Conservation (phyloP, 2,888 invertebrate species). For the Nomada lathburiana region DNA sequence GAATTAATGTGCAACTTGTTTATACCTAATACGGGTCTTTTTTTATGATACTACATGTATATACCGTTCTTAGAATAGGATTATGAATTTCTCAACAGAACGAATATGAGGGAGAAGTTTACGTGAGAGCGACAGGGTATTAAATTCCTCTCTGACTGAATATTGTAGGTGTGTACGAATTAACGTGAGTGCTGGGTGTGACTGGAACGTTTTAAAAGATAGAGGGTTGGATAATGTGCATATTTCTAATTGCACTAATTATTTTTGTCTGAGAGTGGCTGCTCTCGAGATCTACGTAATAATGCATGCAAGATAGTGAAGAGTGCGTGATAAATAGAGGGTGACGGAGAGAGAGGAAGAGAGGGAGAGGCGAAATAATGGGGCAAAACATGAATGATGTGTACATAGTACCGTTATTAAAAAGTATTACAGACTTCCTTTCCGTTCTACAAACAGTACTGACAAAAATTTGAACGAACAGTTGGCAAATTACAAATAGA, state of each 20-base stretch:
- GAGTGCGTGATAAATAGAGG: not conserved
- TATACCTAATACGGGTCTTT: no score
- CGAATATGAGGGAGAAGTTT: not conserved
- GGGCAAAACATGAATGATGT: no score
- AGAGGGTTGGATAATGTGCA: conserved; percentile 3
- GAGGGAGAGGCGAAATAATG: no score
- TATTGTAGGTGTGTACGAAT: conserved; percentile 27
- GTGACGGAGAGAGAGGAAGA: not conserved
- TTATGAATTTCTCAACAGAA: not conserved
- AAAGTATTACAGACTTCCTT: no score
- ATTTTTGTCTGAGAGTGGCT: not conserved
- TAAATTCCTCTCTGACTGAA: conserved; percentile 11
- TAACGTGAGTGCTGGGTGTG: conserved; percentile 47
- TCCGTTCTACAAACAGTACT: no score
- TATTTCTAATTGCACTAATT: conserved; percentile 22
- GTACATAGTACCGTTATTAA: no score
- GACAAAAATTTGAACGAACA: no score
- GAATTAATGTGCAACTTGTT: no score
- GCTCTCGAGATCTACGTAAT: not conserved
- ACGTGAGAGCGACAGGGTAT: conserved; percentile 17
- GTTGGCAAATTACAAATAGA: no score
- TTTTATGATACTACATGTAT: no score
- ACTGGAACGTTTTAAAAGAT: conserved; percentile 16
- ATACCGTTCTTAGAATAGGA: no score
- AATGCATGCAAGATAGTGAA: not conserved